Evolutionary conservation across 2,797 vertebrate genomes (phyloP).

Genomic region (Poliocrania exsul): DNA sequence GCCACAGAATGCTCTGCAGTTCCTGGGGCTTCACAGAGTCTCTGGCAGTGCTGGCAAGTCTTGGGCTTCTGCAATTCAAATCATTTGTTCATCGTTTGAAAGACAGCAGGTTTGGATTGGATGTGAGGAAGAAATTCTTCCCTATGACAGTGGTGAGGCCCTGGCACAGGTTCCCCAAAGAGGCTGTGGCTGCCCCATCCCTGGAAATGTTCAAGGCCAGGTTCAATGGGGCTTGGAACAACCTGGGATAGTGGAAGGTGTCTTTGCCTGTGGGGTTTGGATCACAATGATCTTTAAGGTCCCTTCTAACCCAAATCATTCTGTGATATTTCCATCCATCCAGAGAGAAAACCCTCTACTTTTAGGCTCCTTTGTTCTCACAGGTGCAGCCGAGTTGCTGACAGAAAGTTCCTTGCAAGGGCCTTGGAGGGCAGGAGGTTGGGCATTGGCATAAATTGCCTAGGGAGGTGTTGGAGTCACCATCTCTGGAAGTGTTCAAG

Average conservation of each 20-base stretch:
- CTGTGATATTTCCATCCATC: not conserved
- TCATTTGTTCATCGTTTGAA: not conserved
- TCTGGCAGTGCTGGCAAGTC: not conserved
- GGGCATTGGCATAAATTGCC: not conserved
- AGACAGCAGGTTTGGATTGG: not conserved
- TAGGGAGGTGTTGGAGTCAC: not conserved
- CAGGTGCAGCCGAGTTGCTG: not conserved
- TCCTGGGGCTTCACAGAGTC: not conserved
- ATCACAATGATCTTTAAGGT: rapidly evolving
- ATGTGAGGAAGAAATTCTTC: not conserved
- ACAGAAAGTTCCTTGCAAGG: not conserved
- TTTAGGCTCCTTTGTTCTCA: not conserved
- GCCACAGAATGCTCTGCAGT: not conserved
- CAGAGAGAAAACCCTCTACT: not conserved
- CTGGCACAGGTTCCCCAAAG: not conserved
- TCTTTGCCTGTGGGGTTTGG: not conserved
- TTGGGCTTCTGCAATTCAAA: not conserved
- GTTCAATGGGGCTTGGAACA: rapidly evolving
- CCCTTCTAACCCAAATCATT: not conserved
- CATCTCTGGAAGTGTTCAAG: not conserved
- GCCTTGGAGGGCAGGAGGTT: not conserved
- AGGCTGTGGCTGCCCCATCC: not conserved
- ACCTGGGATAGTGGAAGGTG: rapidly evolving
- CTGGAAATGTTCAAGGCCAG: not conserved
- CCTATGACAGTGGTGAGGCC: rapidly evolving